Evolutionary conservation across 2,113 vertebrate genomes (phyloP).

Genomic region (Thermophis baileyi): DNA sequence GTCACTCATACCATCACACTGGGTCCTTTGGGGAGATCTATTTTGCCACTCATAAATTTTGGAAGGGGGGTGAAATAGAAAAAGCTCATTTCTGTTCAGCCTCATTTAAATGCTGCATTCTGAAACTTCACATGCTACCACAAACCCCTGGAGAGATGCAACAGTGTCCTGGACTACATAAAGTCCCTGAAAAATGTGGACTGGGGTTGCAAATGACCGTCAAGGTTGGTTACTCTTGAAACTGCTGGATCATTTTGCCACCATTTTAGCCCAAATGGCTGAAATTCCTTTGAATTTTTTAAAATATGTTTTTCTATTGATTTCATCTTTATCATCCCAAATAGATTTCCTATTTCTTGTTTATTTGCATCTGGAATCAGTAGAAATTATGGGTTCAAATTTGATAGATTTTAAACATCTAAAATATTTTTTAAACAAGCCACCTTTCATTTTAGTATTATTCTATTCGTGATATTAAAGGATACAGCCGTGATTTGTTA

Average conservation of each 20-base stretch:
- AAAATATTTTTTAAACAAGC: neutral
- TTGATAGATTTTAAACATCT: neutral
- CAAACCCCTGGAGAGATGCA: neutral
- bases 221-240: neutral
- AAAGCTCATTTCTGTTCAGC: neutral
- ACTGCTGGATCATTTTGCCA: neutral
- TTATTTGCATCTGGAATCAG: neutral
- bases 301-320: neutral
- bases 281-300: neutral
- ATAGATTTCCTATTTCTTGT: neutral
- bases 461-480: neutral
- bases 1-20: neutral
- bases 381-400: neutral
- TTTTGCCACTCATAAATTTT: neutral
- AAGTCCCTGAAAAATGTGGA: neutral
- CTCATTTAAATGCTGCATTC: neutral
- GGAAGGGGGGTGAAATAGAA: neutral
- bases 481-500: neutral
- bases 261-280: neutral
- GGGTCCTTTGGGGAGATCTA: neutral
- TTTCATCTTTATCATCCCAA: neutral
- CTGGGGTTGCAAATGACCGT: neutral
- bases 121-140: neutral
- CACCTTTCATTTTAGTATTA: neutral
- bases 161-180: neutral